A percentile compares a stretch with the other conserved stretches of the same genome.
phyloP scores from a whole-genome alignment of 2,888 invertebrate species.

The Tiliacea citrago region DNA sequence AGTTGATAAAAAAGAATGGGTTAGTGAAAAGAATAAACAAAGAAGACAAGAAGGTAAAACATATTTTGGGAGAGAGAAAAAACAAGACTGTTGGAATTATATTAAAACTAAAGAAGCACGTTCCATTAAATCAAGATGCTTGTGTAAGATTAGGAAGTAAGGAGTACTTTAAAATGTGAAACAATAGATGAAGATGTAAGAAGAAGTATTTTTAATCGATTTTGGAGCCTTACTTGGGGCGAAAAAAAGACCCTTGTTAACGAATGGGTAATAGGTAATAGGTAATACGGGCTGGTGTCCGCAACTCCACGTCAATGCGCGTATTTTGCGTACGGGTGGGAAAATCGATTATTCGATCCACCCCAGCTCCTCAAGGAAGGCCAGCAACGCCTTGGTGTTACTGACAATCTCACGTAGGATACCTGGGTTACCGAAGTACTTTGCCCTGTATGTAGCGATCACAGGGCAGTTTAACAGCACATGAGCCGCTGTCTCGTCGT shows the following conservation, averaged over 20 bases:
- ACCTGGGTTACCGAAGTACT: too few relatives aligned
- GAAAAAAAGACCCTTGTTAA: conserved; percentile 28
- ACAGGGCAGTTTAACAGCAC: too few relatives aligned
- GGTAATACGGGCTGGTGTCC: too few relatives aligned
- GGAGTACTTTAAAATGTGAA: conserved; percentile 25
- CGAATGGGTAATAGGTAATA: conserved; percentile 14
- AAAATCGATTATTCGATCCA: too few relatives aligned
- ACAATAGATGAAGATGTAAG: conserved; percentile 19
- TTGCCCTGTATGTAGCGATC: too few relatives aligned
- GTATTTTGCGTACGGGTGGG: too few relatives aligned
- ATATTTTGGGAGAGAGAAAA: conserved; percentile 29
- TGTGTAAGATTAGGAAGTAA: conserved; percentile 14
- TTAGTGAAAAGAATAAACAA: conserved; percentile 3
- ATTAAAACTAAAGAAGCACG: conserved; percentile 21
- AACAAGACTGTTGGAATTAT: conserved; percentile 31
- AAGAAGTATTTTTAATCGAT: conserved; percentile 23
- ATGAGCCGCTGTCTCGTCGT: too few relatives aligned
- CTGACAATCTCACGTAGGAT: too few relatives aligned
- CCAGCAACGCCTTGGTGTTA: too few relatives aligned
- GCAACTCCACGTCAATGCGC: too few relatives aligned
- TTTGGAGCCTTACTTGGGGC: conserved; percentile 22
- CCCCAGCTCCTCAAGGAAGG: too few relatives aligned
- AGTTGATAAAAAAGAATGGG: conserved; percentile 29
- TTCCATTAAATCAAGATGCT: conserved; percentile 20
- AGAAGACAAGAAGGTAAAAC: conserved; percentile 25